phyloP scores from a whole-genome alignment of 2,797 vertebrate species.

The Lemur catta region DNA sequence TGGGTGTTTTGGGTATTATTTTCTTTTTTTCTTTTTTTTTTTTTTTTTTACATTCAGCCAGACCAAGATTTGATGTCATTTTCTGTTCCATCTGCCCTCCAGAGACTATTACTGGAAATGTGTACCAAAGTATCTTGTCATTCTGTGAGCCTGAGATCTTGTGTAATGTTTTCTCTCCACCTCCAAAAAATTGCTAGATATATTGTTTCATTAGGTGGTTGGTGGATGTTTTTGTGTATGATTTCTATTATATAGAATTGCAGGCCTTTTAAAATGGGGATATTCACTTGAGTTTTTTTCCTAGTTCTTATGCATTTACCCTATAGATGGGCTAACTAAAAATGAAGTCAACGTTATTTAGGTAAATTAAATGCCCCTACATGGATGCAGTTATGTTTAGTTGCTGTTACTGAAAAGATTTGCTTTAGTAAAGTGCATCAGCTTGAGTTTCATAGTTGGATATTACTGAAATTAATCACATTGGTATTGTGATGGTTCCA shows the following conservation, averaged over 20 bases:
- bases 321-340: not conserved
- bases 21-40: too few relatives aligned
- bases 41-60: not conserved
- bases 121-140: slow-evolving; percentile 2
- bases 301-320: not conserved
- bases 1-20: not conserved
- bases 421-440: not conserved
- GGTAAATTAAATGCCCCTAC: not conserved
- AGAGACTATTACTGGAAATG: not conserved
- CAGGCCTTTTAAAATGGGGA: slow-evolving; percentile 1
- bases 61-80: not conserved
- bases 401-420: not conserved
- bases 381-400: not conserved
- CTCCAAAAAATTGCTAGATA: not conserved
- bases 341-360: not conserved
- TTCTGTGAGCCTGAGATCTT: not conserved
- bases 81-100: slow-evolving; percentile 20
- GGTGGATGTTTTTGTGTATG: not conserved
- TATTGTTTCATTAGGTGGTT: not conserved
- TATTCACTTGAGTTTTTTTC: not conserved
- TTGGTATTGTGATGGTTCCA: not conserved
- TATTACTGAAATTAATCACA: not conserved
- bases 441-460: slow-evolving; percentile 6
- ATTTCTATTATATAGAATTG: slow-evolving; percentile 30
- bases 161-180: not conserved